Percentiles rank a stretch among this genome's conserved stretches.
These are phyloP conservation scores for Heliocidaris erythrogramma DNA, from an alignment of 35 echinoderm and acorn worm genomes.

Conservation along the genomic window DNA sequence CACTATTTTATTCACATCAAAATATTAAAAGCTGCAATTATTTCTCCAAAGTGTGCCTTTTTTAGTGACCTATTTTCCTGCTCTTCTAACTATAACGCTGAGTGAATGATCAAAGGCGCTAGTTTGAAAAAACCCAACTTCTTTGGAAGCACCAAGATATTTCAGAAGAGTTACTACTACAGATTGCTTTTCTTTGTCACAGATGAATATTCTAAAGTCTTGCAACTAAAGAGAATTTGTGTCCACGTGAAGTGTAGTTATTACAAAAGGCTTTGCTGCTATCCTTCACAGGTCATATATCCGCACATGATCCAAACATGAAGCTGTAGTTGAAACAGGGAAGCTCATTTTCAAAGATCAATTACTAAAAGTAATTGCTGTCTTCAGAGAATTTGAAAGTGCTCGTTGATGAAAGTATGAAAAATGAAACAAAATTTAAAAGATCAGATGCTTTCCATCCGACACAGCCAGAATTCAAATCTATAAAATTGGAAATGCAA, in stretches of 20 bases:
- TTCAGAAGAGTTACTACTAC: no score
- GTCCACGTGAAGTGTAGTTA: no score
- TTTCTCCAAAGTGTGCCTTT: neutral
- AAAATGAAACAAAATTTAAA: neutral
- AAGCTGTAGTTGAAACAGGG: no score
- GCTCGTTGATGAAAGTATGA: neutral
- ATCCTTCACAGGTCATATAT: no score
- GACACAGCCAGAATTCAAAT: neutral
- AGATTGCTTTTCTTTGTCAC: no score
- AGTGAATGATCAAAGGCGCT: neutral
- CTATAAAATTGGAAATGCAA: neutral
- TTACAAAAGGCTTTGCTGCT: no score
- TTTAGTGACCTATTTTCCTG: neutral
- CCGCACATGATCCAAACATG: no score
- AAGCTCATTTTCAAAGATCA: neutral
- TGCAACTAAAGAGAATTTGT: no score
- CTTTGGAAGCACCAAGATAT: no score
- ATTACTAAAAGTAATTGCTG: neutral
- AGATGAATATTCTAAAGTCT: no score
- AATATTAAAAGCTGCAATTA: neutral
- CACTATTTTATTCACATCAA: neutral
- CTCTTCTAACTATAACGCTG: neutral
- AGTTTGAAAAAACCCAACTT: neutral
- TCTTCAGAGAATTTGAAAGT: neutral
- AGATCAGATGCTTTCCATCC: neutral